Evolutionary conservation across 2,888 invertebrate species (phyloP), one percentile per base, ranked within the genome.

Genomic region (Pollenia amentaria): DNA sequence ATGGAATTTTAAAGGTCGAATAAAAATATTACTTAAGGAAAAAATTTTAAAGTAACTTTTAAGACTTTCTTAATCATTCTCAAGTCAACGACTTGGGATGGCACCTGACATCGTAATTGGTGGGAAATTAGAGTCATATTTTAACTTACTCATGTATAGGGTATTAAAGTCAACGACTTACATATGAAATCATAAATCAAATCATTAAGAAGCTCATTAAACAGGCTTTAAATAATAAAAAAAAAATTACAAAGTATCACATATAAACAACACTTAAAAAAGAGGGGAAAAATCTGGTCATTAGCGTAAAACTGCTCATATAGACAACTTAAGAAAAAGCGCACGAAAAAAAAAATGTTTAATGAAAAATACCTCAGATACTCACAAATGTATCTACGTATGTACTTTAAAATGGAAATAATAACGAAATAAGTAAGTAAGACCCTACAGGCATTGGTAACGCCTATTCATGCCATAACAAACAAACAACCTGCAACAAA

Each of bases 151-250:
- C 12, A 60, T 10, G 38, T 18, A 14, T 38, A 38, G 46, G 46
- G 55, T 55, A 51, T 18, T 14, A 16, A 67, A 18, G 38, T 70
- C 16, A 42, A 44, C 53, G 51, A 53, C 18, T 53, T 42, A 55
- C 62, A 69, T 76, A 85, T 73, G 55, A 62, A 73, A 77, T 62
- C 78, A 81, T 78, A 84, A 78, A 78, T 84, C 84, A 84, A 65
- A 77, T n/a, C 67, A 77, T 79, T 18, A 55, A 83, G 80, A 73
- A 80, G 67, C 67, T 67, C 72, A 85, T 80, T 88, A 78, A 72
- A 55, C 21, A 60, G 57, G 38, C 44, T 64, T 46, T 48, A 65
- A 81, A 29, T 44, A 18, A 12, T 18, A 55, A 64, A 14, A 40
- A 18, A 75, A 81, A 69, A 40, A 11, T 16, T 7, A 57, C 12